These are phyloP conservation scores for Branchipolynoe longqiensis DNA, from an alignment of 2,888 invertebrate genomes.

Conservation along the genomic window DNA sequence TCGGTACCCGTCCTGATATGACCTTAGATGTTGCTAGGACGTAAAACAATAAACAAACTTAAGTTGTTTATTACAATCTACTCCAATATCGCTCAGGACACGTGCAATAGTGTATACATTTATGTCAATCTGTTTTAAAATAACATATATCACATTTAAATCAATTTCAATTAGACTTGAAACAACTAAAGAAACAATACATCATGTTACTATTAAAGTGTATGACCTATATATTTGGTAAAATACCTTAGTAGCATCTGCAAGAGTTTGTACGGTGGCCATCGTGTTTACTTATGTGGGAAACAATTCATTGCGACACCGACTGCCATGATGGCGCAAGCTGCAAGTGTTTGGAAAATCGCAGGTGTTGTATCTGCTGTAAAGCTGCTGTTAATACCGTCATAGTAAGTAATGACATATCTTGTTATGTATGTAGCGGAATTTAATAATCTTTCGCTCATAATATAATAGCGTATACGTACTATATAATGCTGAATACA, in stretches of 20 bases:
- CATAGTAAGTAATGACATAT: constrained; percentile 70
- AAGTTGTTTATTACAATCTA: neutral
- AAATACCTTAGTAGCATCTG: neutral
- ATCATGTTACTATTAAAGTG: neutral
- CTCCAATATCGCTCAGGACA: constrained; percentile 4
- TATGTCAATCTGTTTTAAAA: neutral
- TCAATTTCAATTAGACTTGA: neutral
- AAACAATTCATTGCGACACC: constrained; percentile 21
- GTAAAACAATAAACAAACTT: too few relatives aligned
- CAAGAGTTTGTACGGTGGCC: neutral
- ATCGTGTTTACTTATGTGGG: constrained; percentile 18
- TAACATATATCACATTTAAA: neutral
- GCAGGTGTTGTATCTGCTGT: constrained; percentile 68
- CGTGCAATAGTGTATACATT: neutral
- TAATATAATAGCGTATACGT: too few relatives aligned
- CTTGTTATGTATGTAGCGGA: too few relatives aligned
- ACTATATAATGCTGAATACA: too few relatives aligned
- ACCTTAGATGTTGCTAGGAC: too few relatives aligned
- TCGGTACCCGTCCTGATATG: too few relatives aligned
- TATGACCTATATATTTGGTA: neutral
- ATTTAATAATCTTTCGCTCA: too few relatives aligned
- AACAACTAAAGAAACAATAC: neutral
- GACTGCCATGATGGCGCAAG: constrained; percentile 46
- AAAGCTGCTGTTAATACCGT: constrained; percentile 75
- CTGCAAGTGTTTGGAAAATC: constrained; percentile 41